These are phyloP conservation scores for Hemitrygon akajei DNA, from an alignment of 2,797 vertebrate species.

Conservation along the genomic window DNA sequence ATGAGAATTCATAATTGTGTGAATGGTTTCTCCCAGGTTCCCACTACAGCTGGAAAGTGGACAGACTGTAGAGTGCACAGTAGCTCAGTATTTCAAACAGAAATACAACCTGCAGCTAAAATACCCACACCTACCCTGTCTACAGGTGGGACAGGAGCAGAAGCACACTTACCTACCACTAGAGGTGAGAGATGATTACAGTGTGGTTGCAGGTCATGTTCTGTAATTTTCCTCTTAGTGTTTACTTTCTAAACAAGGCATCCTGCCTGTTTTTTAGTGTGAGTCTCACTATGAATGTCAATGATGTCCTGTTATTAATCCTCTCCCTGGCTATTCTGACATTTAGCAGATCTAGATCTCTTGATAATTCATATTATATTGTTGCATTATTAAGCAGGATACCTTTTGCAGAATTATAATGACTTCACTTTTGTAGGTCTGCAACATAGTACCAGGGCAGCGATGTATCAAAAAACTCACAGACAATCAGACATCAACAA, in stretches of 20 bases:
- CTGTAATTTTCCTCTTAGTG: no score
- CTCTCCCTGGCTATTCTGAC: neutral
- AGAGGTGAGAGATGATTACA: slow-evolving; percentile 69
- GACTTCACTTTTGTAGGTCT: slow-evolving; percentile 64
- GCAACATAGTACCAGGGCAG: slow-evolving; percentile 96
- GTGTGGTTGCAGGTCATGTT: no score
- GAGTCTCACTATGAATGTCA: no score
- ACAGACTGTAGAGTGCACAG: slow-evolving; percentile 96
- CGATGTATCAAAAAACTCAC: slow-evolving; percentile 96
- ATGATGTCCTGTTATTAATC: no score
- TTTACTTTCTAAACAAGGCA: no score
- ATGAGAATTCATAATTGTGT: neutral
- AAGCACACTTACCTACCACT: slow-evolving; percentile 97
- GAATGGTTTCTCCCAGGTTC: slow-evolving; percentile 65
- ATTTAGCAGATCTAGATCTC: neutral
- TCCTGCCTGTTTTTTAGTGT: no score
- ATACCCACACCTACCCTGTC: slow-evolving; percentile 93
- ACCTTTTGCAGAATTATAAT: neutral
- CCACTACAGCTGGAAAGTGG: slow-evolving; percentile 95
- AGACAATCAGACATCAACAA: slow-evolving; percentile 97
- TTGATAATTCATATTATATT: neutral
- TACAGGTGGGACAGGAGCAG: slow-evolving; percentile 97
- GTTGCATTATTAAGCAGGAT: neutral
- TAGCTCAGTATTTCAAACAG: slow-evolving; percentile 98
- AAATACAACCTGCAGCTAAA: slow-evolving; percentile 98